A percentile compares a stretch with the other conserved stretches of the same genome.
phyloP scores from a whole-genome alignment of 2,797 vertebrate species.

The Pipistrellus pipistrellus region DNA sequence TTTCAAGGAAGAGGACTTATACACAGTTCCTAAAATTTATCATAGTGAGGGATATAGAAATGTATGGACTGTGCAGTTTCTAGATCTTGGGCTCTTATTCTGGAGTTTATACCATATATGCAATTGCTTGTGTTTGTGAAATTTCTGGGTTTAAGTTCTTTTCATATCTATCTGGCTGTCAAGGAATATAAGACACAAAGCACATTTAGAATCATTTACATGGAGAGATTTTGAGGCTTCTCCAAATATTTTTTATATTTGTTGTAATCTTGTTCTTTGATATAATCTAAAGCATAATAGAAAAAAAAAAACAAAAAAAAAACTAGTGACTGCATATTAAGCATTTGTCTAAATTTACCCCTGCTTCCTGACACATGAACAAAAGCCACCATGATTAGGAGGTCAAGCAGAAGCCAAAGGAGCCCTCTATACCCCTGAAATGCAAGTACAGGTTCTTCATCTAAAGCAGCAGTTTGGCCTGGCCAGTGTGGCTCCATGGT shows the following conservation, averaged over 20 bases:
- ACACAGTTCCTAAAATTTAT: constrained; percentile 34
- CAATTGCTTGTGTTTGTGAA: not conserved
- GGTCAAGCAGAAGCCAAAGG: not conserved
- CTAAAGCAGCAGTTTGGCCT: not conserved
- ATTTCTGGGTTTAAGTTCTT: constrained; percentile 12
- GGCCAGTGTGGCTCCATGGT: no score
- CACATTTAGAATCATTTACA: constrained; percentile 39
- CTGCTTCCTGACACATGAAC: not conserved
- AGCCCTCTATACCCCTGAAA: not conserved
- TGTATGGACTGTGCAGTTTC: not conserved
- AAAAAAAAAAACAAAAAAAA: constrained; percentile 55
- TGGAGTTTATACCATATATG: not conserved
- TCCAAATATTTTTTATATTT: constrained; percentile 19
- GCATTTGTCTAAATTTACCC: constrained; percentile 22
- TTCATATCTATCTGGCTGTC: not conserved
- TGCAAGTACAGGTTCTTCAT: not conserved
- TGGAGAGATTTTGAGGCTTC: constrained; percentile 12
- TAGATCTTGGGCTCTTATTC: not conserved
- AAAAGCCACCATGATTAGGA: not conserved
- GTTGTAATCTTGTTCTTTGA: constrained; percentile 42
- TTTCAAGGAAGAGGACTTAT: not conserved
- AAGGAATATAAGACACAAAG: constrained; percentile 2
- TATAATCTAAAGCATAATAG: constrained; percentile 28
- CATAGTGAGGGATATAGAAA: not conserved
- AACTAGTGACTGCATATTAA: not conserved